These are phyloP conservation scores for Odocoileus virginianus DNA, from an alignment of 2,113 vertebrate genomes.

Conservation along the genomic window DNA sequence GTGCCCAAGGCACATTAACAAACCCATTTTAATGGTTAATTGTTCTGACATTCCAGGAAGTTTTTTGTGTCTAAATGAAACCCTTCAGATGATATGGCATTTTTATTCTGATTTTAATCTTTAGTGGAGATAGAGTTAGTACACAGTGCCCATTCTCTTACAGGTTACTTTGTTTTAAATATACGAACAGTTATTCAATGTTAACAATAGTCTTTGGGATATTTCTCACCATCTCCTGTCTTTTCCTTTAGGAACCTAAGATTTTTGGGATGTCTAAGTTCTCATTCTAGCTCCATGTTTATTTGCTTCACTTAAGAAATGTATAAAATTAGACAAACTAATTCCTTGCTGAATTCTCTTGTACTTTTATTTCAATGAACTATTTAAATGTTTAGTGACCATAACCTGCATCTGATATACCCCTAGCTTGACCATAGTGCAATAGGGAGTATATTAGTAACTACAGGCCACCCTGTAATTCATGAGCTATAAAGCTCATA, in stretches of 20 bases:
- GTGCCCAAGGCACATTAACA: neutral
- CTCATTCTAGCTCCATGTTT: neutral
- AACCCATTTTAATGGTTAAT: slow-evolving; percentile 16
- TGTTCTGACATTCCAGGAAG: neutral
- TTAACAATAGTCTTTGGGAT: neutral
- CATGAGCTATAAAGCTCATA: slow-evolving; percentile 37
- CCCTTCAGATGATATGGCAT: neutral
- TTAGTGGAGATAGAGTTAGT: slow-evolving; percentile 8
- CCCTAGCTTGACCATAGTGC: neutral
- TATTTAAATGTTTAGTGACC: slow-evolving; percentile 26
- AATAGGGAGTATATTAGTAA: slow-evolving; percentile 13
- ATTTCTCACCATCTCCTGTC: neutral
- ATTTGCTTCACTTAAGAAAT: slow-evolving; percentile 25
- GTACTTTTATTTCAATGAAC: slow-evolving; percentile 17
- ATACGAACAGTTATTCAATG: neutral
- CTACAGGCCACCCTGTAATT: neutral
- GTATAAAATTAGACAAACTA: slow-evolving; percentile 27
- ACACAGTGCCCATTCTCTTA: neutral
- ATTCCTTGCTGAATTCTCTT: slow-evolving; percentile 10
- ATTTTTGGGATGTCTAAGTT: neutral
- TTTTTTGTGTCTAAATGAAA: slow-evolving; percentile 22
- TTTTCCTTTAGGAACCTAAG: neutral
- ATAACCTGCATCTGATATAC: neutral
- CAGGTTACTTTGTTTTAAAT: neutral
- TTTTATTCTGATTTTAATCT: slow-evolving; percentile 45